Conservation (phyloP, 2,888 invertebrate species). For the Cancer borealis region DNA sequence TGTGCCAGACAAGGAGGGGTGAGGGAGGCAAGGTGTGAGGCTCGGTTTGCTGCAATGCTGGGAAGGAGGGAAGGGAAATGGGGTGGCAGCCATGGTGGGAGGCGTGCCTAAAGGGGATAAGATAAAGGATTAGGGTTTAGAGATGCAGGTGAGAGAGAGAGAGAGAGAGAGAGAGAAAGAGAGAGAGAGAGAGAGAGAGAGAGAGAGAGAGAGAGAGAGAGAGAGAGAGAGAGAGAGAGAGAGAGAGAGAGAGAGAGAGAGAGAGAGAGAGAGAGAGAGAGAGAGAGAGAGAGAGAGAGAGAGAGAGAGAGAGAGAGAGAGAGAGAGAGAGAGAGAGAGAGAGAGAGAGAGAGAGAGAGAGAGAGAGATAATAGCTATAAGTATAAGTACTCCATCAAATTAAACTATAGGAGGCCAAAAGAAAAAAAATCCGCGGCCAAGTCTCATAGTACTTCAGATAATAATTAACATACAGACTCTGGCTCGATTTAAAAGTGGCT, state of each 20-base stretch:
- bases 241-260: constrained; percentile 45
- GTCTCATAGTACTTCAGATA: background rate
- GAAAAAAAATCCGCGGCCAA: background rate
- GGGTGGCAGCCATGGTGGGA: background rate
- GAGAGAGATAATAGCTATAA: background rate
- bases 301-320: constrained; percentile 35
- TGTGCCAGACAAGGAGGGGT: background rate
- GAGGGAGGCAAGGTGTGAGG: background rate
- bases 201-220: background rate
- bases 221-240: background rate
- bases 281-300: constrained; percentile 47
- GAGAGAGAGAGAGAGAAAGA: background rate
- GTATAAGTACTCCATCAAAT: background rate
- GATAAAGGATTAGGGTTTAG: background rate
- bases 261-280: constrained; percentile 52
- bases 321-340: constrained; percentile 54
- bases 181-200: background rate
- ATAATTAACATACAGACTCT: background rate
- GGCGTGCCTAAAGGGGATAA: background rate
- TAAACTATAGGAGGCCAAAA: background rate
- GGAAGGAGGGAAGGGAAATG: background rate
- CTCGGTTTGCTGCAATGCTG: background rate
- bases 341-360: constrained; percentile 47
- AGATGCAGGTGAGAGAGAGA: background rate
- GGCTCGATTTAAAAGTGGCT: background rate